These are phyloP conservation scores for Idaea straminata DNA, from an alignment of 2,888 invertebrate genomes.

Conservation along the genomic window DNA sequence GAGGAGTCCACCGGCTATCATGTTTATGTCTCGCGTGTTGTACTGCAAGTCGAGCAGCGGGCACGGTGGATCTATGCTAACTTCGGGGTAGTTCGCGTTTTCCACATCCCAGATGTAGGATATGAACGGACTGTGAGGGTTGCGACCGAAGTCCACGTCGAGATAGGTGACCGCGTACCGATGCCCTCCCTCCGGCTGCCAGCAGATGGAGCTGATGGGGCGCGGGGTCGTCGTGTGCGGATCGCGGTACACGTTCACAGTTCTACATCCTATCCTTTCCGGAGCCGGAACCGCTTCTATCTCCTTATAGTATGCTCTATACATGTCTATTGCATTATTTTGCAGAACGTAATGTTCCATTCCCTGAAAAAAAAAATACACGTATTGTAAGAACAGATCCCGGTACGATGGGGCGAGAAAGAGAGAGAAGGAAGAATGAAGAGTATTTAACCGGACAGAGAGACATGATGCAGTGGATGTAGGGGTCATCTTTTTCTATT, in stretches of 20 bases:
- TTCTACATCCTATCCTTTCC: conserved; percentile 84
- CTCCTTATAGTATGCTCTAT: conserved; percentile 91
- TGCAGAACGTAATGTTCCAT: conserved; percentile 92
- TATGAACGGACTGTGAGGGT: conserved; percentile 45
- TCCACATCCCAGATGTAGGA: conserved; percentile 94
- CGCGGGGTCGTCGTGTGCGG: conserved; percentile 82
- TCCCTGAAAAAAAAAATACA: conserved; percentile 68
- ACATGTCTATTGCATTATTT: conserved; percentile 96
- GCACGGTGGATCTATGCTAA: conserved; percentile 83
- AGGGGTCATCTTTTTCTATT: conserved; percentile 84
- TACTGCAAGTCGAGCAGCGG: conserved; percentile 90
- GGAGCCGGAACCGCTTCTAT: conserved; percentile 82
- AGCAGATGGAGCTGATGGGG: conserved; percentile 88
- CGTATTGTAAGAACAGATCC: too few relatives aligned
- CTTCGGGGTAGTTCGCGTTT: conserved; percentile 88
- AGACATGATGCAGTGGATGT: conserved; percentile 83
- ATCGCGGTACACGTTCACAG: conserved; percentile 91
- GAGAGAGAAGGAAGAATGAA: conserved; percentile 3
- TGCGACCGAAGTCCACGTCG: conserved; percentile 86
- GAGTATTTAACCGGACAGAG: conserved; percentile 52
- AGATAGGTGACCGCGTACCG: conserved; percentile 91
- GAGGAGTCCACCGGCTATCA: conserved; percentile 84
- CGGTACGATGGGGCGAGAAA: too few relatives aligned
- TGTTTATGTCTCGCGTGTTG: conserved; percentile 87
- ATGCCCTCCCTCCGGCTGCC: conserved; percentile 91